Evolutionary conservation across 2,797 vertebrate genomes (phyloP).

Genomic region (Helicolenus hilgendorfi): DNA sequence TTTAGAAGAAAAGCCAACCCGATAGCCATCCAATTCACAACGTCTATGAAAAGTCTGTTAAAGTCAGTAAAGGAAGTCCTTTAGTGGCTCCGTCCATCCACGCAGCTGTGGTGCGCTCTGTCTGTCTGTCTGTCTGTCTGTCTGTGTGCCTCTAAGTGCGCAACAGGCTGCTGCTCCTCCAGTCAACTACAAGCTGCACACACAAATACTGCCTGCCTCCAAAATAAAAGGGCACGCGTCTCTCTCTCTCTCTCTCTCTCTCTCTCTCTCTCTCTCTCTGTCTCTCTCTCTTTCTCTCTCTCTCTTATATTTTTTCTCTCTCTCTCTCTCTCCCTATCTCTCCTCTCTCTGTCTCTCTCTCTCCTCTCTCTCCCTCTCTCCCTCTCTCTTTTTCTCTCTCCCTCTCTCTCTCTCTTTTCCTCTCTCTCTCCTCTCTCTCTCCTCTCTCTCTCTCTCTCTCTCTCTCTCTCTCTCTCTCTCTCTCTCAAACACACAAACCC

Average conservation of each 20-base stretch:
- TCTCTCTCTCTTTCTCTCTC: no score
- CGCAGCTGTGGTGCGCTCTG: background rate
- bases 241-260: background rate
- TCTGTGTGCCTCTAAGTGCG: constrained; percentile 50
- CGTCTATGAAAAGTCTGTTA: background rate
- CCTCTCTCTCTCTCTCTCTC: background rate
- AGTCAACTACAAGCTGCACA: constrained; percentile 15
- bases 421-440: no score
- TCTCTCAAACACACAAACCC: no score
- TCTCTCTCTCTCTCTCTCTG: no score
- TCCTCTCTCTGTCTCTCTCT: no score
- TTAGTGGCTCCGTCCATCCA: constrained; percentile 4
- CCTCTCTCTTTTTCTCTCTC: no score
- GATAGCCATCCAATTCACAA: constrained; percentile 25
- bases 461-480: no score
- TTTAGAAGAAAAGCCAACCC: background rate
- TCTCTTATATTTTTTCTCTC: no score
- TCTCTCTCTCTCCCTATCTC: no score
- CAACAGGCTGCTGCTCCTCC: constrained; percentile 50
- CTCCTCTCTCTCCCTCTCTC: no score
- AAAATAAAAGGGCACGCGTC: constrained; percentile 57
- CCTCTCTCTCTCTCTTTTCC: no score
- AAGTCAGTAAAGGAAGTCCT: constrained; percentile 10
- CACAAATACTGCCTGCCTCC: constrained; percentile 34
- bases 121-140: background rate